Evolutionary conservation across 2,888 invertebrate species (phyloP).

Genomic region (Polymixis lichenea): DNA sequence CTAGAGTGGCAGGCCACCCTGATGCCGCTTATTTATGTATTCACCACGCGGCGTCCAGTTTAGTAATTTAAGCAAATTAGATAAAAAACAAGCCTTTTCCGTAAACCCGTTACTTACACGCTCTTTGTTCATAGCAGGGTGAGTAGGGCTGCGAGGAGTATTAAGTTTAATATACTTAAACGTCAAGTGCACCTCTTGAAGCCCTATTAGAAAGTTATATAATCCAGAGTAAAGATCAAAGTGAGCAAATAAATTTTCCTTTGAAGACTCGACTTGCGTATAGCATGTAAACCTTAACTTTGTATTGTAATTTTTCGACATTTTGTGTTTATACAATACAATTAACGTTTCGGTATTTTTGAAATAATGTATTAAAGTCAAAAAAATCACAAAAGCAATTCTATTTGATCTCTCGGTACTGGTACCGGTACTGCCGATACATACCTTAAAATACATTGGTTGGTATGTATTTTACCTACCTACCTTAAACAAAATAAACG

Average conservation of each 20-base stretch:
- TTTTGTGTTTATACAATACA: constrained; percentile 6
- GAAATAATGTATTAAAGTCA: not conserved
- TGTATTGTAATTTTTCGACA: not conserved
- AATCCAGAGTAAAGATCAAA: constrained; percentile 49
- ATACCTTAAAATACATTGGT: not conserved
- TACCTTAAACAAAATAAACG: not conserved
- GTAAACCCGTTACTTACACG: constrained; percentile 15
- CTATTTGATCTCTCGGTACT: not conserved
- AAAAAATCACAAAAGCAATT: constrained; percentile 2
- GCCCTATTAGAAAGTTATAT: constrained; percentile 38
- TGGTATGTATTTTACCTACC: not conserved
- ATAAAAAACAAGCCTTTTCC: constrained; percentile 35
- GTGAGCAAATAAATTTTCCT: constrained; percentile 39
- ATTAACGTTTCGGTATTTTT: constrained; percentile 9
- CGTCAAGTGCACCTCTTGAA: constrained; percentile 50
- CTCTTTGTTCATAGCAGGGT: constrained; percentile 24
- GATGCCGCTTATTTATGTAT: constrained; percentile 45
- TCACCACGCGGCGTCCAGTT: constrained; percentile 47
- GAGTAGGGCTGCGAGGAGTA: constrained; percentile 13
- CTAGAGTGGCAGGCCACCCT: not conserved
- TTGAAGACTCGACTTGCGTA: constrained; percentile 10
- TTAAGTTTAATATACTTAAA: constrained; percentile 41
- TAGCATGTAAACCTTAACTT: constrained; percentile 10
- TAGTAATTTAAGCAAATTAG: constrained; percentile 43
- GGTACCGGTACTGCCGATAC: not conserved